A percentile compares a stretch with the other conserved stretches of the same genome.
Evolutionary conservation across 1,140 invertebrate genomes (phyloP).

Genomic region (Bombus waltoni): DNA sequence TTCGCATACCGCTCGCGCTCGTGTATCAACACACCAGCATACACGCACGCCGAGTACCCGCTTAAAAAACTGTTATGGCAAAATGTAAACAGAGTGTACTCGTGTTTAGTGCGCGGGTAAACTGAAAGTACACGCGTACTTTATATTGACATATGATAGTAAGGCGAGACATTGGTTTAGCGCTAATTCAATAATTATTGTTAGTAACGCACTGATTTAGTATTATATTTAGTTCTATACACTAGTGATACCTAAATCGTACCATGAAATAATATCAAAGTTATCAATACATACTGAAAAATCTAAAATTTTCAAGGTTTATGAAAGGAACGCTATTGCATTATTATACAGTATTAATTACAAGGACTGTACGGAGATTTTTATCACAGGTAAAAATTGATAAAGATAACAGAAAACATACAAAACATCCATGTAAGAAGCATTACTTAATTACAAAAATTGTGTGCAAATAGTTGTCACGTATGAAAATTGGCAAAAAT

Average conservation of each 20-base stretch:
- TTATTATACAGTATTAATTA: not conserved
- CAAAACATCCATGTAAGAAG: no score
- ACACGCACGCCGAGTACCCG: not conserved
- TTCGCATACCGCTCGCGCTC: not conserved
- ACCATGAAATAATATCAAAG: no score
- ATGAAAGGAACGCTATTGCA: no score
- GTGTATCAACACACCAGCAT: not conserved
- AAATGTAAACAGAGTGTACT: slow-evolving; percentile 13
- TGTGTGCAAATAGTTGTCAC: no score
- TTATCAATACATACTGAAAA: no score
- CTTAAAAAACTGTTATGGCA: not conserved
- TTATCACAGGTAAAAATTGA: not conserved
- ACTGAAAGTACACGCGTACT: not conserved
- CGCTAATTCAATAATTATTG: no score
- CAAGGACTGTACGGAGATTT: no score
- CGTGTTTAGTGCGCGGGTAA: not conserved
- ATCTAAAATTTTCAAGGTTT: no score
- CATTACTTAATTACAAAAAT: no score
- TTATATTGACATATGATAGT: not conserved
- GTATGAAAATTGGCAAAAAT: not conserved
- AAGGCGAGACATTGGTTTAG: not conserved
- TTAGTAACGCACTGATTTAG: no score
- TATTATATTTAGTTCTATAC: not conserved
- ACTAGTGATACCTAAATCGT: no score
- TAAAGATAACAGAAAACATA: not conserved